Evolutionary conservation across 2,113 vertebrate genomes (phyloP), one percentile per base, ranked within the genome.

Genomic region (Cynocephalus volans): DNA sequence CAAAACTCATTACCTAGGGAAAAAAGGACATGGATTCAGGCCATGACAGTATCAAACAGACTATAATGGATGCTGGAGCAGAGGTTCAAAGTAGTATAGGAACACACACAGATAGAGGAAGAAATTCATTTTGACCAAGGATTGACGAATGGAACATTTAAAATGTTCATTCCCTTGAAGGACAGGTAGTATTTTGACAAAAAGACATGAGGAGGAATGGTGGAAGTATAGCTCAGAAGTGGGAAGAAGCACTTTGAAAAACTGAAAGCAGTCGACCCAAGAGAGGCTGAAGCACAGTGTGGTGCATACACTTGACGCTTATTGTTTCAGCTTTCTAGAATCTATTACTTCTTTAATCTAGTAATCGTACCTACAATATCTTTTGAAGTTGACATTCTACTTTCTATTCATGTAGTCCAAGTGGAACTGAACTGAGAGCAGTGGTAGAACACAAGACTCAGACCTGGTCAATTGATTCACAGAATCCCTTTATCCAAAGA

Each of bases 121-220:
- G 11, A 85, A 54, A 93, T 87, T 90, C 33, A 60, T 62, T 89
- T 96, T 94, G 33, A 85, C 62, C 23, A 33, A 77, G 21, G 58
- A 64, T 6, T 89, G 12, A 92, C 36, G 9, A 80, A 62, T 36
- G 9, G 13, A 52, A 33, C 8, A 70, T 92, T 54, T 70, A 64
- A 54, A 41, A 6, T 9, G 5, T 41, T 45, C 17, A 48, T 56
- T 70, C 19, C 5, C 83, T 48, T 50, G 11, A 85, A 80, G 45
- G 28, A 84, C 11, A 75, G 45, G 69, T 50, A n/a, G 15, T 76
- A 45, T 75, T 96, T 93, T 93, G 19, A 91, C 24, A 76, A 88
- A 50, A 90, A 69, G 36, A 56, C 23, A 15, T 15, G 26, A 89
- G 15, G 9, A 80, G 2, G 21, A 26, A 85, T 86, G 13, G 21